Base-by-base conservation (phyloP, 2,113 vertebrate genomes). In the Thermophis baileyi region DNA sequence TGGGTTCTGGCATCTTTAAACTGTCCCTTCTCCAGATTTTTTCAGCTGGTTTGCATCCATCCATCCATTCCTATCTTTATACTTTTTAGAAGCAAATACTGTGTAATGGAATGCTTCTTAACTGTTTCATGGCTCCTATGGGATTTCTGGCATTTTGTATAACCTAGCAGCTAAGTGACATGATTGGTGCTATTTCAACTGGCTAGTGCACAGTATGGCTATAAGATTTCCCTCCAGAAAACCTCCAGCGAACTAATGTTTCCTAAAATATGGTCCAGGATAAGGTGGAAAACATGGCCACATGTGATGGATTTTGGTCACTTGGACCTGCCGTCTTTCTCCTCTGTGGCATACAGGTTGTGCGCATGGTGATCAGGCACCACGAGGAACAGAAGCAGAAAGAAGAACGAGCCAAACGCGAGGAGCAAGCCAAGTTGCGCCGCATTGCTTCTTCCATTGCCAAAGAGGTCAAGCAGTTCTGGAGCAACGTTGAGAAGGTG, bases 401-500 rank as follows among this genome's bases (percentile, higher is more conserved):
- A 93, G 98, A 99, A 69, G 99, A 99, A 94, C 97, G 98, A 53
- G 98, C 98, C 7, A 98, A 98, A 92, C 96, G 98, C 63, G 99
- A 99, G 51, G 99, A 99, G 46, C 99, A 99, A 40, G 98, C 98
- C 74, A 99, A 99, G 95, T 97, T 99, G 60, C 98, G 99, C 50
- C 98, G 98, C 85, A 98, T 99, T 0, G 99, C 99, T 5, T 98
- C 98, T 1, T 97, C 98, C 11, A 99, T 99, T 11, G 99, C 99
- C n/a, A 99, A 99, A 96, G 99, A 99, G 90, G 98, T 99, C 88
- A 97, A 98, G n/a, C 98, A 98, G 35, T 99, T 99, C 96, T 99
- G 99, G 99, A 98, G 97, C 97, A 99, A 98, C 1, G 99, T 99
- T 40, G 99, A 99, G 94, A 99, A 99, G 98, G 99, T 99, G 69